phyloP scores from a whole-genome alignment of 2,113 vertebrate species.

The Esox niger region DNA sequence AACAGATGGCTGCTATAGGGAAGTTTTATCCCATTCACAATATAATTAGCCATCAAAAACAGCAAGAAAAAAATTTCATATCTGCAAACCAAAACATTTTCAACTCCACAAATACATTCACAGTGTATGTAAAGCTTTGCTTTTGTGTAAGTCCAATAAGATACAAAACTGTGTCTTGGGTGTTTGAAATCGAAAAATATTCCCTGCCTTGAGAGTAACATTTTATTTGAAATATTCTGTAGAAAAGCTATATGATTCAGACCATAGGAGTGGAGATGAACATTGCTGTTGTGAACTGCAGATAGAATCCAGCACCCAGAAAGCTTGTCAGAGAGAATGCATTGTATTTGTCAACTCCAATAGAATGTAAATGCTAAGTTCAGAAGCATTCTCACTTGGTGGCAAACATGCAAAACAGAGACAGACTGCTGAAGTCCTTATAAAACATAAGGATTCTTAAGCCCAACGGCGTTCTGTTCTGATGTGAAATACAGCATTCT shows the following conservation, averaged over 20 bases:
- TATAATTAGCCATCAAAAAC: conserved; percentile 21
- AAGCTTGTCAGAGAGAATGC: conserved; percentile 25
- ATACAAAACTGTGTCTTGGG: background rate
- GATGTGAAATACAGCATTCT: background rate
- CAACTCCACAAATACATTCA: conserved; percentile 68
- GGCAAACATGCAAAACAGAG: background rate
- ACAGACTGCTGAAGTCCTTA: background rate
- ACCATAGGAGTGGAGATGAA: background rate
- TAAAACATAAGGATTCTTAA: background rate
- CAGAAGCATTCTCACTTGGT: background rate
- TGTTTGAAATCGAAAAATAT: conserved; percentile 1
- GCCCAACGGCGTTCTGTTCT: background rate
- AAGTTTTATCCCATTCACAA: conserved; percentile 26
- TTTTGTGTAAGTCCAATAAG: conserved; percentile 43
- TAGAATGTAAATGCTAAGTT: background rate
- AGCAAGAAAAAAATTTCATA: conserved; percentile 13
- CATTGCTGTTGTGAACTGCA: conserved; percentile 4
- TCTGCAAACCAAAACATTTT: conserved; percentile 17
- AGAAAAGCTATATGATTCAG: background rate
- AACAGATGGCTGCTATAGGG: conserved; percentile 35
- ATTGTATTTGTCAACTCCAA: background rate
- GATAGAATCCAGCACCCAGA: conserved; percentile 14
- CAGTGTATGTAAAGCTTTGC: conserved; percentile 70
- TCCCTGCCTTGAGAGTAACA: conserved; percentile 2
- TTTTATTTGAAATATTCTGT: background rate